These are phyloP conservation scores for Drosophila merina DNA, from an alignment of 2,888 invertebrate genomes.

Conservation along the genomic window DNA sequence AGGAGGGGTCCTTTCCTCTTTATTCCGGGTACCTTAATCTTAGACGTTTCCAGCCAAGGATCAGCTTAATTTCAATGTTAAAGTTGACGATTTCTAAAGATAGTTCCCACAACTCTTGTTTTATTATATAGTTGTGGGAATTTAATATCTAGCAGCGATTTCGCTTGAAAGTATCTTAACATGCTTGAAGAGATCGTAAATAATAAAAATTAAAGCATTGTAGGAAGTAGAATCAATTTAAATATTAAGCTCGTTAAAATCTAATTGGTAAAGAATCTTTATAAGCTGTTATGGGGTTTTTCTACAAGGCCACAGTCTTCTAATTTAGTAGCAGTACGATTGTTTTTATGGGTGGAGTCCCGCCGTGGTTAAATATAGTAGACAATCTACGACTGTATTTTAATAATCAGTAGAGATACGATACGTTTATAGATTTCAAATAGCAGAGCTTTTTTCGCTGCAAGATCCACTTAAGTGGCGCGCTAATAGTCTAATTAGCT, in stretches of 20 bases:
- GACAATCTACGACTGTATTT: background rate
- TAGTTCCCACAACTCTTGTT: too few species aligned
- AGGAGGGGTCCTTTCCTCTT: slow-evolving; percentile 59
- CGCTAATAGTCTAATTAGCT: slow-evolving; percentile 37
- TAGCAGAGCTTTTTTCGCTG: slow-evolving; percentile 6
- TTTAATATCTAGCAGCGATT: slow-evolving; percentile 71
- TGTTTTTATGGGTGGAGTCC: slow-evolving; percentile 1
- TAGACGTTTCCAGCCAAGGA: slow-evolving; percentile 77
- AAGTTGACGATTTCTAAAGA: too few species aligned
- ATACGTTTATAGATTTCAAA: background rate
- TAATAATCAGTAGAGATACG: slow-evolving; percentile 7
- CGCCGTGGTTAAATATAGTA: background rate
- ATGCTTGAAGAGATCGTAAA: background rate
- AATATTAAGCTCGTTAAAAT: background rate
- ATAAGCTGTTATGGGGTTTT: background rate
- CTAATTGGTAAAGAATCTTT: background rate
- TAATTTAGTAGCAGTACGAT: background rate
- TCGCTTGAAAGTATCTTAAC: background rate
- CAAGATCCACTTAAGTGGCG: slow-evolving; percentile 20
- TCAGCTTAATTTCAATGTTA: slow-evolving; percentile 77
- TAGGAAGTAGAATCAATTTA: background rate
- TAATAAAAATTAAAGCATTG: background rate
- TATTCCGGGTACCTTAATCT: slow-evolving; percentile 84
- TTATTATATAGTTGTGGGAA: slow-evolving; percentile 77
- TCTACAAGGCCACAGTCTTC: background rate